Evolutionary conservation across 2,113 vertebrate species (phyloP).

Genomic region (Parus major): DNA sequence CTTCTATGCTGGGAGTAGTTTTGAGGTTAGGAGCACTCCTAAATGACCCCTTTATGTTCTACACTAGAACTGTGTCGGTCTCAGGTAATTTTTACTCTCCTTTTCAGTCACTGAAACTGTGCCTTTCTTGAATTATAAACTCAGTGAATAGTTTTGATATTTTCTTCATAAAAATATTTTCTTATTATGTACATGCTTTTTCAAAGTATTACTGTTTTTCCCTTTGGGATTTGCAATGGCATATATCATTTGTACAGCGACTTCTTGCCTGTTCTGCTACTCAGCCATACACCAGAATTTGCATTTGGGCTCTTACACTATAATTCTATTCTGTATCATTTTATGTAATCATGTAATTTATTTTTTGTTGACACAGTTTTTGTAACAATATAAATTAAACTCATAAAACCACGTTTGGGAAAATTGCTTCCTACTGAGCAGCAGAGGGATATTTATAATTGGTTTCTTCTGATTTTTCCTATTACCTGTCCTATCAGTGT

Average conservation of each 20-base stretch:
- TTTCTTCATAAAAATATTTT: constrained; percentile 9
- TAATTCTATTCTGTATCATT: not conserved
- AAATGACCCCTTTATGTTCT: not conserved
- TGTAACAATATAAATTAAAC: not conserved
- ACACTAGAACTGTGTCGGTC: not conserved
- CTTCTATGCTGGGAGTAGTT: not conserved
- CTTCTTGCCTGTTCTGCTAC: not conserved
- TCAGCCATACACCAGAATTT: not conserved
- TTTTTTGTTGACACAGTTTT: not conserved
- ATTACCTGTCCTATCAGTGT: not conserved
- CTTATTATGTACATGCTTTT: not conserved
- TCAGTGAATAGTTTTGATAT: not conserved
- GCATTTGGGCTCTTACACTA: not conserved
- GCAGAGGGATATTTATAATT: not conserved
- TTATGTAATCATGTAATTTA: not conserved
- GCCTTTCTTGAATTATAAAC: not conserved
- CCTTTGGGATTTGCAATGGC: not conserved
- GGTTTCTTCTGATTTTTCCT: not conserved
- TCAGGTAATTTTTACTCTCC: not conserved
- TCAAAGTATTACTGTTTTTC: not conserved
- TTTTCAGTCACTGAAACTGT: not conserved
- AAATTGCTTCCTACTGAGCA: not conserved
- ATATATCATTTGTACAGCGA: not conserved
- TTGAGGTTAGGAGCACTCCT: not conserved
- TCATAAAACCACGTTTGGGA: not conserved